Evolutionary conservation across 1,140 invertebrate genomes (phyloP), one percentile per base, ranked within the genome.

Genomic region (Pararge aegeria): DNA sequence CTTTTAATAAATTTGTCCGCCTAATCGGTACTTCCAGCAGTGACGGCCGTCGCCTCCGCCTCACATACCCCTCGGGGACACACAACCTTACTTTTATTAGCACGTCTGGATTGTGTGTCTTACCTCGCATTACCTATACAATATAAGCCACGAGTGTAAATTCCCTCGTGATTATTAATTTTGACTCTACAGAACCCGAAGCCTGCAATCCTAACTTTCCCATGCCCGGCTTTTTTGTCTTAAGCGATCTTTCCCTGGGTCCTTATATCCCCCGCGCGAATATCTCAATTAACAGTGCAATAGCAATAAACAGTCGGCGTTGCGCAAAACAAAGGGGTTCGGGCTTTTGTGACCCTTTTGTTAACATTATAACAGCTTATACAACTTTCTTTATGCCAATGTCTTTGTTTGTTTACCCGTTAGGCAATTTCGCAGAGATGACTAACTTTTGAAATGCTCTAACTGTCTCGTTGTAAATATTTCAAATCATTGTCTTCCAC

Each of bases 361-460:
- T 55, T 57, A 68, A 68, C 66, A 55, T 56, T 53, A 68, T 61
- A 55, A 53, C 34, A 58, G 40, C 56, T 50, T 53, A 57, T 61
- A 55, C 46, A 21, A n/a, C 30, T 49, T 37, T 54, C 60, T 63
- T 62, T 38, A 50, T 13, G 48, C 40, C 64, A 55, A 63, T 63
- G 52, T 24, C 61, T 58, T 58, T 62, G 55, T 63, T 63, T 40
- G 55, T 58, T 50, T 49, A 57, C 46, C 60, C 60, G 64, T 66
- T 66, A 59, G 50, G 53, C 52, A 46, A 62, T 66, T 66, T 55
- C 48, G 50, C 61, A 63, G 57, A 61, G 42, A 63, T 66, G 60
- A 66, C 64, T 62, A 66, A 55, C 54, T 40, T 56, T 54, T 57
- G 50, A 44, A 49, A 54, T 55, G 15, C 18, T 20, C 18, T 46